Base-by-base conservation (phyloP, 2,797 vertebrate genomes). In the Ptychobarbus kaznakovi region DNA sequence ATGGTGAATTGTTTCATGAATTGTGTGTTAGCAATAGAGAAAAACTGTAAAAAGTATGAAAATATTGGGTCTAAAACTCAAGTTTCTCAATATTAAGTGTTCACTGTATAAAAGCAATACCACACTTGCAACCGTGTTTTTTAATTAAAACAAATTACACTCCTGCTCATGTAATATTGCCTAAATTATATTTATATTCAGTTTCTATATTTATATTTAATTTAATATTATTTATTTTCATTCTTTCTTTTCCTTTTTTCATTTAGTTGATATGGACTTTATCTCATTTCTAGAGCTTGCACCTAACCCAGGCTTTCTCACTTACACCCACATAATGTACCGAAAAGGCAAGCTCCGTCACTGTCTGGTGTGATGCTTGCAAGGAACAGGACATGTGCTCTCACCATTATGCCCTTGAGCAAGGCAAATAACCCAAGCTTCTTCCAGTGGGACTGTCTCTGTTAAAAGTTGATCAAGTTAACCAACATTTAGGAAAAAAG, bases 271-370 rank as follows among this genome's bases (percentile, higher is more conserved):
- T 28, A 51, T 32, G 58, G 40, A 80, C n/a, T 51, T 51, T 51
- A 46, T 80, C 74, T 20, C 40, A 51, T 35, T 66, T 49, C 28
- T 63, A 61, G 15, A 56, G 49, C 25, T 58, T 70, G 49, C 66
- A 56, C 83, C 58, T 68, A 80, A 80, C 78, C 44, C 78, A 80
- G 42, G 28, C 63, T 68, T 80, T 80, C 78, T 51, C 78, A 80
- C 78, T 51, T 68, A 51, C 78, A 80, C 32, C 66, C 81, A 61
- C 66, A 46, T 76, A 38, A 25, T 75, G 32, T 75, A n/a, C 82
- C 6, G 16, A 61, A 61, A 80, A 80, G 25, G 63, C 78, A 68
- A 42, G 38, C 56, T 78, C 53, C 13, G 15, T 56, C 49, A 61
- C 72, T 63, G 20, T 72, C 68, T 68, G 42, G 20, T 81, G 68